Percentiles rank a stretch among this genome's conserved stretches.
Conservation (phyloP, 1,140 invertebrate genomes). For the Hyphantria cunea region DNA sequence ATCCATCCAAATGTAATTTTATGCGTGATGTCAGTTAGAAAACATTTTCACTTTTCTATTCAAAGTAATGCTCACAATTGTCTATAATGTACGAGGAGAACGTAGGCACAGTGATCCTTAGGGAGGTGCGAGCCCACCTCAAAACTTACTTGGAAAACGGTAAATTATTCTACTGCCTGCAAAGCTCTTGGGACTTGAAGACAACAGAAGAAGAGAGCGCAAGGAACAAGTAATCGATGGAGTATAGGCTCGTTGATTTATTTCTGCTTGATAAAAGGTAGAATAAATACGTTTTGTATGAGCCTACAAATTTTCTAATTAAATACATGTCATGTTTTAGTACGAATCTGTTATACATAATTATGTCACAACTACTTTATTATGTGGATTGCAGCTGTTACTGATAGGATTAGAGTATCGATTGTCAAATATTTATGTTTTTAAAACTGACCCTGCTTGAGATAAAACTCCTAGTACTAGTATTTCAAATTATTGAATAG, state of each 20-base stretch:
- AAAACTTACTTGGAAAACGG: slow-evolving; percentile 63
- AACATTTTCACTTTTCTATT: slow-evolving; percentile 27
- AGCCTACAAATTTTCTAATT: background rate
- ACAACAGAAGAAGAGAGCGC: slow-evolving; percentile 62
- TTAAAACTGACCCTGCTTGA: no score
- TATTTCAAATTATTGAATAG: no score
- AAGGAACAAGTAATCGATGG: slow-evolving; percentile 49
- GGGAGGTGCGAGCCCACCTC: slow-evolving; percentile 49
- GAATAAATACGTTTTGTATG: slow-evolving; percentile 4
- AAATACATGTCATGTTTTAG: no score
- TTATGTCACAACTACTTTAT: no score
- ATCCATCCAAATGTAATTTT: background rate
- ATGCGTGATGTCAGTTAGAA: slow-evolving; percentile 1
- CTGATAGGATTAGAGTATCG: no score
- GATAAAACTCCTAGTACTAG: no score
- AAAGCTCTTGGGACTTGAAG: slow-evolving; percentile 46
- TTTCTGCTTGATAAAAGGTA: background rate
- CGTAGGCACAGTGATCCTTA: slow-evolving; percentile 41
- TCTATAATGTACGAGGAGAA: slow-evolving; percentile 41
- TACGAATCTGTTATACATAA: no score
- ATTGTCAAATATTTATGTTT: no score
- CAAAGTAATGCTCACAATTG: slow-evolving; percentile 37
- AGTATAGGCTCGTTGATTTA: slow-evolving; percentile 31
- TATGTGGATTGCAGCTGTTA: no score
- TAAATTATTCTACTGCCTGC: slow-evolving; percentile 64